These are phyloP conservation scores for Coenonympha arcania DNA, from an alignment of 2,888 invertebrate species.

Conservation along the genomic window DNA sequence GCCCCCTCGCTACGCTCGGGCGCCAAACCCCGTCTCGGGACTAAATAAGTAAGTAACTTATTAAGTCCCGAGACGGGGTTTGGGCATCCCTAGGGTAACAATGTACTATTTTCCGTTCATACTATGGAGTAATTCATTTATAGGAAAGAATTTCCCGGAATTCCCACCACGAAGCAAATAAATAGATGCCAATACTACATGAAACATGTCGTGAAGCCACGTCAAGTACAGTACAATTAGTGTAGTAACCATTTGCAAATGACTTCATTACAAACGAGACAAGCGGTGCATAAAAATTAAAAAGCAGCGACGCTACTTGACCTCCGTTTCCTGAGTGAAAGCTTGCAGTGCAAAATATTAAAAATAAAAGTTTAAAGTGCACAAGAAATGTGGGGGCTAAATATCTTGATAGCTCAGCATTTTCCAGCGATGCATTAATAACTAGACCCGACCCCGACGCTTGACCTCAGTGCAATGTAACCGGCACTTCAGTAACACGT, in stretches of 20 bases:
- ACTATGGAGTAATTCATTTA: no score
- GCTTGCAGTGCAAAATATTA: conserved; percentile 11
- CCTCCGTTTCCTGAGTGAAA: conserved; percentile 8
- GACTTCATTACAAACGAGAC: conserved; percentile 13
- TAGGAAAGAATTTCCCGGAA: no score
- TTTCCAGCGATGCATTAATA: conserved; percentile 28
- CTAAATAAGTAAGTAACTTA: no score
- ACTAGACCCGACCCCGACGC: conserved; percentile 27
- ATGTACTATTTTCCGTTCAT: no score
- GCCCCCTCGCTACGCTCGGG: no score
- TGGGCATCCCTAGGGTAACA: no score
- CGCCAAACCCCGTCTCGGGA: no score
- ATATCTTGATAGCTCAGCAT: conserved; percentile 16
- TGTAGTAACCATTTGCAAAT: conserved; percentile 5
- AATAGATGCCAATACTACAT: no score
- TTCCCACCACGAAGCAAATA: no score
- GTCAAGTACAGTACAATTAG: background rate
- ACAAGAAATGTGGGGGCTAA: conserved; percentile 8
- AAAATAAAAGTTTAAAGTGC: conserved; percentile 9
- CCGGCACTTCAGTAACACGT: conserved; percentile 16
- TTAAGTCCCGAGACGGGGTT: no score
- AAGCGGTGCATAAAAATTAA: conserved; percentile 17
- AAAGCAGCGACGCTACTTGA: conserved; percentile 13
- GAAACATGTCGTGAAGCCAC: no score
- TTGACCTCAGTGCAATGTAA: conserved; percentile 24